phyloP scores from a whole-genome alignment of 2,797 vertebrate genomes.

The Lacerta viridis region DNA sequence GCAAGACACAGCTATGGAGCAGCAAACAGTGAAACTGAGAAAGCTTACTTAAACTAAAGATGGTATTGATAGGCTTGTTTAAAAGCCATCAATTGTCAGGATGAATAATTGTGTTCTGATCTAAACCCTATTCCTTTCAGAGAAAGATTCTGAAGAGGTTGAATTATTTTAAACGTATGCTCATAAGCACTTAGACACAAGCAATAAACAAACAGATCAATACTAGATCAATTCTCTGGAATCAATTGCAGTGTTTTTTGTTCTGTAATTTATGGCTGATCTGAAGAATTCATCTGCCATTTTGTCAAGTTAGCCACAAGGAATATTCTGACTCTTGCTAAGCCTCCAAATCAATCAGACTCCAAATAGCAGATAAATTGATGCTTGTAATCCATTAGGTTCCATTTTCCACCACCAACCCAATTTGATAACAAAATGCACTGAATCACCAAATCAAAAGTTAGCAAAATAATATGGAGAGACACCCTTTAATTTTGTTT shows the following conservation, averaged over 20 bases:
- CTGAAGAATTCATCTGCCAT: background rate
- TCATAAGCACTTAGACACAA: background rate
- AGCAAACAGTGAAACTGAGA: background rate
- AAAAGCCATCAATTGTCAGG: background rate
- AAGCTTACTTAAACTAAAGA: constrained; percentile 9
- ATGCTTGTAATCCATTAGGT: background rate
- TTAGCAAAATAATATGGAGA: constrained; percentile 6
- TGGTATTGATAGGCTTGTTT: background rate
- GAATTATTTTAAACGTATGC: background rate
- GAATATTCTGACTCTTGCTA: constrained; percentile 5
- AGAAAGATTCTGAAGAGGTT: background rate
- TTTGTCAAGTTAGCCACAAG: constrained; percentile 1
- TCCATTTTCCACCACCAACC: background rate
- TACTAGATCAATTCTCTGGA: background rate
- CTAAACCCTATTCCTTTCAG: background rate
- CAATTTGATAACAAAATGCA: background rate
- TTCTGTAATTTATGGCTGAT: background rate
- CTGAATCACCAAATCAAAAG: background rate
- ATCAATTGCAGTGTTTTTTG: constrained; percentile 2
- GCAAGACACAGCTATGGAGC: background rate
- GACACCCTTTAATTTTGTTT: background rate
- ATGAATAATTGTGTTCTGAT: background rate
- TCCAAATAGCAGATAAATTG: constrained; percentile 1
- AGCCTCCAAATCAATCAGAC: background rate
- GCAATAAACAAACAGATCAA: background rate